A percentile compares a stretch with the other conserved stretches of the same genome.
Evolutionary conservation across 64 coral and sea anemone species (phyloP).

Genomic region (Platygyra sinensis): DNA sequence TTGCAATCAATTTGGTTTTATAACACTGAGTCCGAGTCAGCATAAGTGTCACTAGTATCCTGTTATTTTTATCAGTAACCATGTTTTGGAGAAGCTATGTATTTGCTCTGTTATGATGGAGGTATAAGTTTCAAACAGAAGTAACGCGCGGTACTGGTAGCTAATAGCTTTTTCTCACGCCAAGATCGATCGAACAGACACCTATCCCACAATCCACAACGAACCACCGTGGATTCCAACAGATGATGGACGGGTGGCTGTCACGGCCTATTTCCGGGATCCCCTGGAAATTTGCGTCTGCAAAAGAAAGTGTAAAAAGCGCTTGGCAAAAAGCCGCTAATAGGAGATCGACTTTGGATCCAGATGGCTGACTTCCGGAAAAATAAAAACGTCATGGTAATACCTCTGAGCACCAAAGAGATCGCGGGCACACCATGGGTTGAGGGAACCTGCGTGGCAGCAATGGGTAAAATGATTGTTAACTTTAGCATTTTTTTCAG

Average conservation of each 20-base stretch:
- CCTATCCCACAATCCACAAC: slow-evolving; percentile 29
- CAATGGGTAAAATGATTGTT: slow-evolving; percentile 53
- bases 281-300: slow-evolving; percentile 45
- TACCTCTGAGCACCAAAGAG: slow-evolving; percentile 60
- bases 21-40: too few relatives aligned
- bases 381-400: slow-evolving; percentile 27
- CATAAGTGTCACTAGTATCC: too few relatives aligned
- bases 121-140: too few relatives aligned
- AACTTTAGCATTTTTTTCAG: too few relatives aligned
- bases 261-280: slow-evolving; percentile 58
- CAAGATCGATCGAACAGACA: slow-evolving; percentile 8
- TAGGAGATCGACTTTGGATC: slow-evolving; percentile 81
- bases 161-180: not conserved
- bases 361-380: slow-evolving; percentile 56
- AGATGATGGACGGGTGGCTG: slow-evolving; percentile 31
- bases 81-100: too few relatives aligned
- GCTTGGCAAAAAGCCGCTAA: not conserved
- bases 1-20: too few relatives aligned
- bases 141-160: too few relatives aligned
- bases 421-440: slow-evolving; percentile 72
- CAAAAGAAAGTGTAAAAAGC: slow-evolving; percentile 48
- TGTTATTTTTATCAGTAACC: too few relatives aligned
- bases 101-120: too few relatives aligned
- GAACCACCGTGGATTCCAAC: slow-evolving; percentile 25
- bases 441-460: slow-evolving; percentile 67